Percentiles rank a stretch among this genome's conserved stretches.
Conservation (phyloP, 2,888 invertebrate species). For the Agrotis exclamationis region DNA sequence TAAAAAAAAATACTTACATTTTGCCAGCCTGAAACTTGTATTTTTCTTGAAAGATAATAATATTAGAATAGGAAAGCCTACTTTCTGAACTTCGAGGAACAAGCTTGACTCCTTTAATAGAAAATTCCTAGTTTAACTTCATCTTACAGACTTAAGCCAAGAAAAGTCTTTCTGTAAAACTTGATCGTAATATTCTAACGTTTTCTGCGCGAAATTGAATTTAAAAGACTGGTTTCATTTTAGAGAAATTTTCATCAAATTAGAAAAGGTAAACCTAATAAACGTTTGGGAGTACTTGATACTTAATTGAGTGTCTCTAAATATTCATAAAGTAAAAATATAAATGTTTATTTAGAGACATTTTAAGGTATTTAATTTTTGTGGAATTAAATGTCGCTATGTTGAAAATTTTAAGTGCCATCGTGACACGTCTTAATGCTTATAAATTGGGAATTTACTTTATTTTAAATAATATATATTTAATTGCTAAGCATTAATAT, state of each 20-base stretch:
- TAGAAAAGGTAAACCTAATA: slow-evolving; percentile 32
- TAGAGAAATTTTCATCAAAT: slow-evolving; percentile 36
- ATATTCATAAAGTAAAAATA: slow-evolving; percentile 21
- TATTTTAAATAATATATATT: no score
- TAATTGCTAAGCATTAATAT: no score
- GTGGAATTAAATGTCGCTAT: neutral
- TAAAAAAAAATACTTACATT: slow-evolving; percentile 5
- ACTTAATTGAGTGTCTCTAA: slow-evolving; percentile 32
- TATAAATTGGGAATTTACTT: no score
- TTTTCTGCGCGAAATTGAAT: slow-evolving; percentile 32
- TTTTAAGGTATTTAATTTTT: neutral
- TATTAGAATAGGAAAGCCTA: slow-evolving; percentile 47
- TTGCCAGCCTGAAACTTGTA: slow-evolving; percentile 23
- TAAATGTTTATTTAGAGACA: neutral
- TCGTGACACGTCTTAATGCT: no score
- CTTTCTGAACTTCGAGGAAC: slow-evolving; percentile 52
- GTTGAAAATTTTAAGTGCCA: neutral
- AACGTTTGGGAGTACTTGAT: slow-evolving; percentile 36
- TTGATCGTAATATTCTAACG: slow-evolving; percentile 39
- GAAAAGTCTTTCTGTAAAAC: slow-evolving; percentile 36
- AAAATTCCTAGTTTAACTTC: slow-evolving; percentile 61
- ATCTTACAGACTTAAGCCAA: slow-evolving; percentile 48
- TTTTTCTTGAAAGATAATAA: slow-evolving; percentile 32
- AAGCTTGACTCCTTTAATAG: slow-evolving; percentile 61
- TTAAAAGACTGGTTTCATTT: slow-evolving; percentile 33